Percentiles rank a stretch among this genome's conserved stretches.
Evolutionary conservation across 2,888 invertebrate genomes (phyloP).

Genomic region (Pyrrhosoma nymphula): DNA sequence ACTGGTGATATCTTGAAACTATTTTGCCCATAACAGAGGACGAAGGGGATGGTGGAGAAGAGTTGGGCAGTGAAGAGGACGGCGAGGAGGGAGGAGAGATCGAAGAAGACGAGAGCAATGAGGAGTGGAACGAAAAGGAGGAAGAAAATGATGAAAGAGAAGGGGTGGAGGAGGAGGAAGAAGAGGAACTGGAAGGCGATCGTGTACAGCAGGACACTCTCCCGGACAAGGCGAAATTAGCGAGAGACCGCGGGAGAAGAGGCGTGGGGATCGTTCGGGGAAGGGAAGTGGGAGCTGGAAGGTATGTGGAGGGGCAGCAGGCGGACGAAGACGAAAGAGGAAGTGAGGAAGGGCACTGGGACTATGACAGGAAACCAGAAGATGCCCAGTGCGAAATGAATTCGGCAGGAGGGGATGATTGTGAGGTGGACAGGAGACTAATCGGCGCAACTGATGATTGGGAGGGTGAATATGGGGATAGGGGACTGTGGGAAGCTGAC

Average conservation of each 20-base stretch:
- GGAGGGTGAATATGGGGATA: not conserved
- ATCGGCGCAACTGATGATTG: not conserved
- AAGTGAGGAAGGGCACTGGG: not conserved
- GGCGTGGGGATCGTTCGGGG: not conserved
- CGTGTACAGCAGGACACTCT: not conserved
- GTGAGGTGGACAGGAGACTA: not conserved
- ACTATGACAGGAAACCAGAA: not conserved
- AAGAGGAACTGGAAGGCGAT: not conserved
- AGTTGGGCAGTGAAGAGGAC: not conserved
- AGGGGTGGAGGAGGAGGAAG: not conserved
- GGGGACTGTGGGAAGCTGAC: not conserved
- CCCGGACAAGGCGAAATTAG: not conserved
- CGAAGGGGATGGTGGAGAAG: not conserved
- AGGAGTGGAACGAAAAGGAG: not conserved
- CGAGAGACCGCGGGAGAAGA: not conserved
- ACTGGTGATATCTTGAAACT: not conserved
- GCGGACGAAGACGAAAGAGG: not conserved
- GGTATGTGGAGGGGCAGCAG: not conserved
- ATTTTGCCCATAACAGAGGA: not conserved
- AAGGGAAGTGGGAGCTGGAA: not conserved
- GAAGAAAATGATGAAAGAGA: not conserved
- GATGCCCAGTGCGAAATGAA: not conserved
- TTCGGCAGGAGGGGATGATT: not conserved
- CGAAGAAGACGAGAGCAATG: not conserved
- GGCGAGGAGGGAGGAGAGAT: not conserved